phyloP scores from a whole-genome alignment of 2,888 invertebrate genomes.

The Scaptomyza reducta region DNA sequence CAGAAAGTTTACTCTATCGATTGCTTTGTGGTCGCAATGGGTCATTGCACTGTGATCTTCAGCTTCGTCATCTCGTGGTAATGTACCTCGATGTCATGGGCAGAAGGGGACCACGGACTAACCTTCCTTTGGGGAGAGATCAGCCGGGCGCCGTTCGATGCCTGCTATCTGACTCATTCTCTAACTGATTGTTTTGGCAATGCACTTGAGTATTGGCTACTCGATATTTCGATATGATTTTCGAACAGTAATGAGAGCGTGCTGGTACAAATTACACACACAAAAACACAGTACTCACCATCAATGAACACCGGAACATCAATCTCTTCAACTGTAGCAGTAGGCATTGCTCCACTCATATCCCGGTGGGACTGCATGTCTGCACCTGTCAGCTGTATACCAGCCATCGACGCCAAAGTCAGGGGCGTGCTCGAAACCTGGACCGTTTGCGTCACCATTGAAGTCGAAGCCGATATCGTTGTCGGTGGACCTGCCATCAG shows the following conservation, averaged over 20 bases:
- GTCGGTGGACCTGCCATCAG: slow-evolving; percentile 47
- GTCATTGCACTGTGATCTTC: slow-evolving; percentile 83
- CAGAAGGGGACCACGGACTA: slow-evolving; percentile 37
- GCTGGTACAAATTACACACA: slow-evolving; percentile 73
- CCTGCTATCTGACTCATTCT: slow-evolving; percentile 76
- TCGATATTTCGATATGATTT: slow-evolving; percentile 20
- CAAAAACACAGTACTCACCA: slow-evolving; percentile 83
- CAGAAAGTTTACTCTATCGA: slow-evolving; percentile 34
- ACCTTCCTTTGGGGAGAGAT: neutral
- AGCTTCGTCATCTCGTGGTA: slow-evolving; percentile 57
- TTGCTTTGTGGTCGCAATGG: slow-evolving; percentile 67
- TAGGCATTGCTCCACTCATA: slow-evolving; percentile 84
- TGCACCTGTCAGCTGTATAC: slow-evolving; percentile 81
- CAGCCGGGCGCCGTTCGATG: slow-evolving; percentile 34
- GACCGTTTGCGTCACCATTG: slow-evolving; percentile 66
- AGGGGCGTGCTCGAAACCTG: slow-evolving; percentile 68
- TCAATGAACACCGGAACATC: slow-evolving; percentile 83
- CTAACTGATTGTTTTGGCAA: slow-evolving; percentile 65
- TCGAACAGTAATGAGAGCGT: slow-evolving; percentile 76
- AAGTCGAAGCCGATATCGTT: slow-evolving; percentile 8
- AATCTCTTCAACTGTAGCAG: slow-evolving; percentile 84
- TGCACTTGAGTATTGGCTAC: slow-evolving; percentile 1
- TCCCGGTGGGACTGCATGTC: slow-evolving; percentile 77
- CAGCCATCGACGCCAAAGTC: slow-evolving; percentile 81
- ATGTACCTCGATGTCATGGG: slow-evolving; percentile 76